Evolutionary conservation across 2,797 vertebrate species (phyloP).

Genomic region (Sebastes dallii): DNA sequence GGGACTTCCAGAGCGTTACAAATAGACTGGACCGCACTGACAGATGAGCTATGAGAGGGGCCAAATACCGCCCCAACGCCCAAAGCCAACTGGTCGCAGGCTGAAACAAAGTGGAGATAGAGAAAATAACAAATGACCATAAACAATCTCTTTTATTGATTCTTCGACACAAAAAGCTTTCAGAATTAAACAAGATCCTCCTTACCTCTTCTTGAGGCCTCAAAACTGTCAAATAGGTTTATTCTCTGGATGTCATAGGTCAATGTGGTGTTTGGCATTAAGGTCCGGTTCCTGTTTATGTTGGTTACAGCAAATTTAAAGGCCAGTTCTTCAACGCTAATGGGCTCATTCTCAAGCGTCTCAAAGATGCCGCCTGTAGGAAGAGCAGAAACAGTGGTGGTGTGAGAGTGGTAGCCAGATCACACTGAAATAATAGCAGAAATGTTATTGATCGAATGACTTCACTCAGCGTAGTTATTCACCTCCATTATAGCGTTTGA

Average conservation of each 20-base stretch:
- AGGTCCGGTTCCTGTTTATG: slow-evolving; percentile 96
- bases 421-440: not conserved
- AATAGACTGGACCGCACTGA: slow-evolving; percentile 97
- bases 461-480: not conserved
- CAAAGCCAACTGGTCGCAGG: slow-evolving; percentile 95
- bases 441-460: not conserved
- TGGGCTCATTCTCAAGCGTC: slow-evolving; percentile 95
- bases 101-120: slow-evolving; percentile 66
- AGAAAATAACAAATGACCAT: not conserved
- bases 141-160: not conserved
- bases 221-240: slow-evolving; percentile 98
- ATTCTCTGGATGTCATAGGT: slow-evolving; percentile 99
- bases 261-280: slow-evolving; percentile 98
- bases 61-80: slow-evolving; percentile 96
- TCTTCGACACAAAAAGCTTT: not conserved
- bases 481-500: not conserved
- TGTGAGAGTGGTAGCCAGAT: not conserved
- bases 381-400: slow-evolving; percentile 20
- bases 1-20: slow-evolving; percentile 98
- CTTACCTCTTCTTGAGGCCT: slow-evolving; percentile 95
- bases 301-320: slow-evolving; percentile 99
- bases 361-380: slow-evolving; percentile 97
- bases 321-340: slow-evolving; percentile 96
- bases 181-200: not conserved
- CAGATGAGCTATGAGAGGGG: slow-evolving; percentile 95